Evolutionary conservation across 2,797 vertebrate genomes (phyloP).

Genomic region (Gorsachius magnificus): DNA sequence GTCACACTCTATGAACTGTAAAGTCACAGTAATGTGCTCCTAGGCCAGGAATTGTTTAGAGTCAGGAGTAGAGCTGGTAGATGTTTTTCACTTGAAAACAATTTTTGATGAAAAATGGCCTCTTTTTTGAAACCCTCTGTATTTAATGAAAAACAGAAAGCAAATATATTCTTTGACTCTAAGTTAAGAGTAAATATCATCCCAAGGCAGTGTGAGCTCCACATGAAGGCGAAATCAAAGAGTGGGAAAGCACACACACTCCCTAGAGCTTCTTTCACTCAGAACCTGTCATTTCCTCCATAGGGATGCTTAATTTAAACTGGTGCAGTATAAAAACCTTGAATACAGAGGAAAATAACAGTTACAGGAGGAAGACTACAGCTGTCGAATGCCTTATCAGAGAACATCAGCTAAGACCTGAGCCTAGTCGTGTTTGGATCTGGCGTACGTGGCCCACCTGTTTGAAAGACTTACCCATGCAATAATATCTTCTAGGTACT

Average conservation of each 20-base stretch:
- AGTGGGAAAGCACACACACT: slow-evolving; percentile 17
- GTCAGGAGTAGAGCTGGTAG: slow-evolving; percentile 30
- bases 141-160: slow-evolving; percentile 67
- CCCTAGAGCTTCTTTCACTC: slow-evolving; percentile 54
- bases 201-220: slow-evolving; percentile 53
- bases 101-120: slow-evolving; percentile 57
- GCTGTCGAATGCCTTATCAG: background rate
- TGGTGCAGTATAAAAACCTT: background rate
- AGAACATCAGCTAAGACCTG: background rate
- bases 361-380: background rate
- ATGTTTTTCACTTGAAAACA: slow-evolving; percentile 59
- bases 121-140: slow-evolving; percentile 42
- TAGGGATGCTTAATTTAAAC: slow-evolving; percentile 39
- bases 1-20: slow-evolving; percentile 32
- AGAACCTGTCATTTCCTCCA: slow-evolving; percentile 52
- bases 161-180: slow-evolving; percentile 52
- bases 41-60: slow-evolving; percentile 32
- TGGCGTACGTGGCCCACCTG: background rate
- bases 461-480: background rate
- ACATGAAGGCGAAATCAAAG: slow-evolving; percentile 60
- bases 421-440: background rate
- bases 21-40: slow-evolving; percentile 8
- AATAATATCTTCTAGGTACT: background rate
- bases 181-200: slow-evolving; percentile 57
- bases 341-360: background rate